Percentiles rank a stretch among this genome's conserved stretches.
Conservation (phyloP, 2,888 invertebrate species). For the Orthonevra nobilis region DNA sequence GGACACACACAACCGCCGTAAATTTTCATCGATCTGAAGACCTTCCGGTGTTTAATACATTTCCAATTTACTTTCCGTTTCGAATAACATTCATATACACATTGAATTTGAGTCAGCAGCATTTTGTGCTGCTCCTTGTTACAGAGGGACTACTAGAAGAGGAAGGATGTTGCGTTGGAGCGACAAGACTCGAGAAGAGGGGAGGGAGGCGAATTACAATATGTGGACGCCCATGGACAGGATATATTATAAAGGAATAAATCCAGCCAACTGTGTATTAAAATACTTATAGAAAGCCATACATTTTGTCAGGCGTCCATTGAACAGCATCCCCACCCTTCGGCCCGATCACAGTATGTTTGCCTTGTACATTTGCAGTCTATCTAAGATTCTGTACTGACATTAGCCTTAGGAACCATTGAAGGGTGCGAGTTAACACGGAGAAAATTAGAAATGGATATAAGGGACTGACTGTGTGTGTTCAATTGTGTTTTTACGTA, state of each 20-base stretch:
- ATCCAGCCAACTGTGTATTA: conserved; percentile 70
- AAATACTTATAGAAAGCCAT: conserved; percentile 70
- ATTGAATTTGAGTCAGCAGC: conserved; percentile 66
- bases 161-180: conserved; percentile 40
- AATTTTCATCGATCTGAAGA: conserved; percentile 72
- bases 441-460: conserved; percentile 61
- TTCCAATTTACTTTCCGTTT: conserved; percentile 77
- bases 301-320: conserved; percentile 59
- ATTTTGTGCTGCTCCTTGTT: conserved; percentile 41
- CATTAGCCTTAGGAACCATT: conserved; percentile 52
- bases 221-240: conserved; percentile 70
- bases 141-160: not conserved
- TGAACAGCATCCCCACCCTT: conserved; percentile 50
- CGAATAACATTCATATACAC: conserved; percentile 69
- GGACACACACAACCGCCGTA: conserved; percentile 56
- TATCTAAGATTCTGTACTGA: conserved; percentile 54
- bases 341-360: not conserved
- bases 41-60: conserved; percentile 78
- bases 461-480: conserved; percentile 53
- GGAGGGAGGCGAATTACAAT: conserved; percentile 50
- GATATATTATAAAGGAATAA: conserved; percentile 71
- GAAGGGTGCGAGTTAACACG: conserved; percentile 12
- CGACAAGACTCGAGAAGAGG: conserved; percentile 1
- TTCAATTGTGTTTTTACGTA: conserved; percentile 63
- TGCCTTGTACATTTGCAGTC: too few relatives aligned